These are phyloP conservation scores for Aleadryas rufinucha DNA, from an alignment of 2,113 vertebrate species.

Conservation along the genomic window DNA sequence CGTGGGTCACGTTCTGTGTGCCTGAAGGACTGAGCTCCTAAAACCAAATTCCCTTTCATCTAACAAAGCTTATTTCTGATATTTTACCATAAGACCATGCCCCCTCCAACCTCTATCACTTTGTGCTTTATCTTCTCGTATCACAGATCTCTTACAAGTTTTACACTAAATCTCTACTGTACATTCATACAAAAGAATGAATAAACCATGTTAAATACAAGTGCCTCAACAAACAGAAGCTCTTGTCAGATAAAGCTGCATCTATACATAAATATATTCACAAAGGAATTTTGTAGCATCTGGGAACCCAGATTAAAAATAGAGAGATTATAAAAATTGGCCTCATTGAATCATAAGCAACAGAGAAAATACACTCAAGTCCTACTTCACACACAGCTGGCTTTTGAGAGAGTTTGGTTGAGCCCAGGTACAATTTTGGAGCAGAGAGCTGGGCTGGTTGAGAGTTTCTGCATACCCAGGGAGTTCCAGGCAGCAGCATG, in stretches of 20 bases:
- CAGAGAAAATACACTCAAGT: not conserved
- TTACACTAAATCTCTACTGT: not conserved
- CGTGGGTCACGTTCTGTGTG: not conserved
- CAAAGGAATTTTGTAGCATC: not conserved
- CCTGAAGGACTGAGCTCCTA: not conserved
- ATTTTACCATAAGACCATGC: not conserved
- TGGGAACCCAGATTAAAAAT: not conserved
- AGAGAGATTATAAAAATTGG: not conserved
- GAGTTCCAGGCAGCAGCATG: constrained; percentile 55
- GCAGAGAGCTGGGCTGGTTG: not conserved
- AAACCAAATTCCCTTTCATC: not conserved
- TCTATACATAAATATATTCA: not conserved
- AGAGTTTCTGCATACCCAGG: constrained; percentile 11
- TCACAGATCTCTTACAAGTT: not conserved
- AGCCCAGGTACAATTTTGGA: not conserved
- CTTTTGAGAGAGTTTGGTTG: not conserved
- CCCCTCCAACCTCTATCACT: not conserved
- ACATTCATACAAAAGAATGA: not conserved
- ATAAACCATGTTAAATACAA: not conserved
- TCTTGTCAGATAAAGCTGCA: not conserved
- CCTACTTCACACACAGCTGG: not conserved
- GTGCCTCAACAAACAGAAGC: not conserved
- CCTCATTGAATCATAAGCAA: not conserved
- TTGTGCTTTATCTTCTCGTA: not conserved
- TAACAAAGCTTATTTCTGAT: not conserved